These are phyloP conservation scores for Chiloscyllium punctatum DNA, from an alignment of 2,797 vertebrate species.

Conservation along the genomic window DNA sequence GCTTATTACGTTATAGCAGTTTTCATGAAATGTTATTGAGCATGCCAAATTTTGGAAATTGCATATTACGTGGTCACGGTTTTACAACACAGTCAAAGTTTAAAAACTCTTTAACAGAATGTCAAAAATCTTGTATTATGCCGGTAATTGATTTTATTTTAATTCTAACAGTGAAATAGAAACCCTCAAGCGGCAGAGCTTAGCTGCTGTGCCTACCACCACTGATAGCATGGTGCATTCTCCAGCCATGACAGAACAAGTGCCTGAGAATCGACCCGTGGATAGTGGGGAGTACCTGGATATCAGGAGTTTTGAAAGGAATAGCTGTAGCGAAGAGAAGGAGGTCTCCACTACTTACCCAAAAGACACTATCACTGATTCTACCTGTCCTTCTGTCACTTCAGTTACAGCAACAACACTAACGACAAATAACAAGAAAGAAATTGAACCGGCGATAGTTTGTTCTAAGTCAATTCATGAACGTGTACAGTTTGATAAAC, in stretches of 20 bases:
- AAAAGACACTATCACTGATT: conserved; percentile 48
- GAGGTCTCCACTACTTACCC: conserved; percentile 48
- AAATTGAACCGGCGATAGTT: conserved; percentile 58
- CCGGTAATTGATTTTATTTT: conserved; percentile 4
- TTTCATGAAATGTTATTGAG: neutral
- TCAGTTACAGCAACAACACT: conserved; percentile 51
- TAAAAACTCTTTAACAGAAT: neutral
- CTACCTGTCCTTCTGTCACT: conserved; percentile 33
- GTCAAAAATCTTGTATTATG: neutral
- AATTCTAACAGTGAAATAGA: conserved; percentile 78
- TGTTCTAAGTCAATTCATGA: conserved; percentile 55
- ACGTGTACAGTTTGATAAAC: conserved; percentile 78
- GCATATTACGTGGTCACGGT: too few relatives aligned
- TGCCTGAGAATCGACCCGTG: conserved; percentile 60
- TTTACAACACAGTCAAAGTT: neutral
- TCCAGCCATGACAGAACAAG: conserved; percentile 47
- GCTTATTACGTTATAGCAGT: neutral
- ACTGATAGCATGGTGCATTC: conserved; percentile 58
- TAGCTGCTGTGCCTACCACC: conserved; percentile 53
- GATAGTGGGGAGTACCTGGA: conserved; percentile 78
- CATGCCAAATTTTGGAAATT: neutral
- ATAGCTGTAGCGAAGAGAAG: conserved; percentile 52
- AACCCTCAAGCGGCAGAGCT: conserved; percentile 71
- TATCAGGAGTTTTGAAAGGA: conserved; percentile 57
- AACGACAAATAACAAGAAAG: conserved; percentile 54